A percentile compares a stretch with the other conserved stretches of the same genome.
Conservation (phyloP, 2,113 vertebrate genomes). For the Lampris incognitus region DNA sequence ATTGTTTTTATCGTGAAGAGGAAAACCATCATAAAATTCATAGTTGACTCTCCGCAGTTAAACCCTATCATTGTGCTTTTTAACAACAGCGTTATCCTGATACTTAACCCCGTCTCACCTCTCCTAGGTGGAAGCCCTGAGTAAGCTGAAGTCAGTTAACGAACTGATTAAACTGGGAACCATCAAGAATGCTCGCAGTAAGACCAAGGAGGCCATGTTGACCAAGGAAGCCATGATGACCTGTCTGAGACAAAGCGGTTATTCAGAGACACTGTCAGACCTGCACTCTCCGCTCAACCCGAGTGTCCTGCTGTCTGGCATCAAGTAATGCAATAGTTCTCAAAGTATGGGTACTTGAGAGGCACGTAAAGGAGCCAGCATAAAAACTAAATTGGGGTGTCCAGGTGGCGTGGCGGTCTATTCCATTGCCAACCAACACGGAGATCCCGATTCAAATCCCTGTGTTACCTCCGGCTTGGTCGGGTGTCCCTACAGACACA, state of each 20-base stretch:
- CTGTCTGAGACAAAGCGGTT: conserved; percentile 92
- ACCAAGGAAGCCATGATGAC: conserved; percentile 94
- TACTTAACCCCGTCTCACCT: not conserved
- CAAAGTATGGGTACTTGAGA: not conserved
- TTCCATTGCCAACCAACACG: no score
- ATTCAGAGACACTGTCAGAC: conserved; percentile 92
- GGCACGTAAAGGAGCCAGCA: no score
- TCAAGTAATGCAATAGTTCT: conserved; percentile 87
- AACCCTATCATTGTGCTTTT: not conserved
- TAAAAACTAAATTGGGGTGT: no score
- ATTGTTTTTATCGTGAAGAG: no score
- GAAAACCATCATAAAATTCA: no score
- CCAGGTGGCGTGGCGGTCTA: no score
- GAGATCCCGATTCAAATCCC: no score
- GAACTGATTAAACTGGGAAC: conserved; percentile 94
- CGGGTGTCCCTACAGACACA: no score
- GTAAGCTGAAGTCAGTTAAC: conserved; percentile 96
- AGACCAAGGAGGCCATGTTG: conserved; percentile 94
- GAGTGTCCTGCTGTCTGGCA: conserved; percentile 90
- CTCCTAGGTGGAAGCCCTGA: conserved; percentile 93
- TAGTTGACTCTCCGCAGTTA: not conserved
- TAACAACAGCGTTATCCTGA: accelerated
- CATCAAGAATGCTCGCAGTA: conserved; percentile 89
- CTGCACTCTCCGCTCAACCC: conserved; percentile 95
- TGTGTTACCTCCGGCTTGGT: no score